These are phyloP conservation scores for Solea solea DNA, from an alignment of 2,113 vertebrate genomes.

Conservation along the genomic window DNA sequence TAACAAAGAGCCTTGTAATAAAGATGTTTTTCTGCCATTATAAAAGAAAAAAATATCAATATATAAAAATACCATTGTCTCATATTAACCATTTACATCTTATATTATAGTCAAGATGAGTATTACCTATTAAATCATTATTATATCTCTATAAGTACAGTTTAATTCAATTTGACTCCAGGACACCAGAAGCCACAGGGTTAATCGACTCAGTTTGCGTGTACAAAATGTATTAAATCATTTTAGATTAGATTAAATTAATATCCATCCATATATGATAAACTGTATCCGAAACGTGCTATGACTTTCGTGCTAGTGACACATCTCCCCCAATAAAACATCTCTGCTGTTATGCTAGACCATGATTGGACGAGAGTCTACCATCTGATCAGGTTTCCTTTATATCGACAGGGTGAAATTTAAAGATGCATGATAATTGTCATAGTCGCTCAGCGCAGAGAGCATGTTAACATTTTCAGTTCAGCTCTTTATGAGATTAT, in stretches of 20 bases:
- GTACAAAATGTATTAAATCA: neutral
- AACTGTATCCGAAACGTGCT: neutral
- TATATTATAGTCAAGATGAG: too few species aligned
- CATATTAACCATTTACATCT: too few species aligned
- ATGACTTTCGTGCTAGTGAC: constrained; percentile 2
- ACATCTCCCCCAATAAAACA: neutral
- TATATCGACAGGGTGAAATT: constrained; percentile 28
- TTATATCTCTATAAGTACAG: too few species aligned
- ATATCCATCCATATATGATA: neutral
- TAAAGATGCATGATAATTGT: constrained; percentile 32
- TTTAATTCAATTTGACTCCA: too few species aligned
- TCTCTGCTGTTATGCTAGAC: constrained; percentile 17
- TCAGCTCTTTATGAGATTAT: too few species aligned
- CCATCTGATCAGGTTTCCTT: constrained; percentile 39
- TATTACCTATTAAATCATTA: too few species aligned
- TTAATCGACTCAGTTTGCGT: neutral
- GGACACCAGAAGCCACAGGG: too few species aligned
- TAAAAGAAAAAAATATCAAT: too few species aligned
- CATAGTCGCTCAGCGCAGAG: neutral
- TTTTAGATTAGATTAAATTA: too few species aligned
- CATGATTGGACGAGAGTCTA: constrained; percentile 40
- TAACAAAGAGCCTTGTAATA: constrained; percentile 22
- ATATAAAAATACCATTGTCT: too few species aligned
- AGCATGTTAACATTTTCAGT: neutral
- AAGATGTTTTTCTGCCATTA: constrained; percentile 5